Evolutionary conservation across 2,797 vertebrate genomes (phyloP).

Genomic region (Limnodromus scolopaceus): DNA sequence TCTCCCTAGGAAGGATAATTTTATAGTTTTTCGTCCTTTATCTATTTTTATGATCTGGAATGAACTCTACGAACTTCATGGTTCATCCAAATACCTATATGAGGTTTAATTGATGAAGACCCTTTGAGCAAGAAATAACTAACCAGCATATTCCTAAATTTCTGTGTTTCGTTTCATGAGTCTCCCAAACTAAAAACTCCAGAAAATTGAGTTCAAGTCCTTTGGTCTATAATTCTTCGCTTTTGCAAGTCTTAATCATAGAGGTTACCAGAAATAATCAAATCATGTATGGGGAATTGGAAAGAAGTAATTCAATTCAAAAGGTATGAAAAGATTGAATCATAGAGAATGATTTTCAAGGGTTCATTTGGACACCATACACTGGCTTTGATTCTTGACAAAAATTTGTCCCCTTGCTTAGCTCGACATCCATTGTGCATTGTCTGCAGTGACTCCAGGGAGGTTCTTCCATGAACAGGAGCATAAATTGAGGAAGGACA

Average conservation of each 20-base stretch:
- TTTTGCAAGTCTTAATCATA: neutral
- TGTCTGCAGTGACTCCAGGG: neutral
- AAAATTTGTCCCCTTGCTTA: neutral
- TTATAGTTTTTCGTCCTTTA: neutral
- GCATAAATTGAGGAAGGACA: neutral
- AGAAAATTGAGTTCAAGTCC: neutral
- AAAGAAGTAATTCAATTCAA: neutral
- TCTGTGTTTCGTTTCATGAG: neutral
- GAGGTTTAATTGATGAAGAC: neutral
- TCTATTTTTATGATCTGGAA: neutral
- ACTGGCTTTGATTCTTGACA: neutral
- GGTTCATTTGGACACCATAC: neutral
- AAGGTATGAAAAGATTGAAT: neutral
- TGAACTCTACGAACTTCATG: neutral
- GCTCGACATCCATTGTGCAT: accelerated
- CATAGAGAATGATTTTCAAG: neutral
- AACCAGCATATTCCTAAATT: neutral
- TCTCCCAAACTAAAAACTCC: neutral
- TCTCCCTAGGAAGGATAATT: neutral
- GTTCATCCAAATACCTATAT: neutral
- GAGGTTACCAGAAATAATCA: neutral
- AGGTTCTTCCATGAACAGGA: neutral
- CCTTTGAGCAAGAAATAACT: neutral
- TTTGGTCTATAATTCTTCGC: neutral
- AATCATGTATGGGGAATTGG: neutral